Base-by-base conservation (phyloP, 2,113 vertebrate species). In the Desmodus rotundus region DNA sequence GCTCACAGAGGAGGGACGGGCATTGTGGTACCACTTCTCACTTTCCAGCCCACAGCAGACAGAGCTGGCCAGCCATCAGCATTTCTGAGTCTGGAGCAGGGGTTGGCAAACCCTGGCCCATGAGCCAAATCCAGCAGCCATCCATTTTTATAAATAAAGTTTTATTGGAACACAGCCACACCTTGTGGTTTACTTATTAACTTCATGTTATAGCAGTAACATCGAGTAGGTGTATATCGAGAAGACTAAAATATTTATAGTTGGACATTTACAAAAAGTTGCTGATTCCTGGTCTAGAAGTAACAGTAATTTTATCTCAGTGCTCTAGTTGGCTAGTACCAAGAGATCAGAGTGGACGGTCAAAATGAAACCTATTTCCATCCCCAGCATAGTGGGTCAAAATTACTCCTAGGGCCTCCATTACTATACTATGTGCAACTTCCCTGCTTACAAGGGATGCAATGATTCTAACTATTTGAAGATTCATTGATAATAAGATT, bases 281-380 rank as follows among this genome's bases (percentile, higher is more conserved):
- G 41, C 80, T 93, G 36, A 41, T 43, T 80, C 12, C 10, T 84
- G 45, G 54, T 33, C 50, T 67, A 47, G 10, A 78, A 4, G 45
- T 16, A 54, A 72, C 28, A 65, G 63, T 80, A 36, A 43, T 65
- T 80, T 54, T 16, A 84, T 22, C 50, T 78, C 38, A 70, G n/a
- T 6, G 5, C 45, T 47, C 31, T 20, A 4, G 31, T 72, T 33
- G 38, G 31, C 41, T 63, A 33, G 54, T 70, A 56, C 50, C 38
- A 61, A 43, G 2, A 84, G 41, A 52, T 90, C 56, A 92, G 56
- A 45, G 26, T 3, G 73, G 78, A 74, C 22, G 87, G 22, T 93
- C 52, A 54, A 70, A 38, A 85, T 13, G 77, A 95, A 96, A 78
- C 19, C 67, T 87, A 77, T 88, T 72, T 77, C 87, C 43, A 72